Evolutionary conservation across 2,797 vertebrate genomes (phyloP).

Genomic region (Ptychadena robeensis): DNA sequence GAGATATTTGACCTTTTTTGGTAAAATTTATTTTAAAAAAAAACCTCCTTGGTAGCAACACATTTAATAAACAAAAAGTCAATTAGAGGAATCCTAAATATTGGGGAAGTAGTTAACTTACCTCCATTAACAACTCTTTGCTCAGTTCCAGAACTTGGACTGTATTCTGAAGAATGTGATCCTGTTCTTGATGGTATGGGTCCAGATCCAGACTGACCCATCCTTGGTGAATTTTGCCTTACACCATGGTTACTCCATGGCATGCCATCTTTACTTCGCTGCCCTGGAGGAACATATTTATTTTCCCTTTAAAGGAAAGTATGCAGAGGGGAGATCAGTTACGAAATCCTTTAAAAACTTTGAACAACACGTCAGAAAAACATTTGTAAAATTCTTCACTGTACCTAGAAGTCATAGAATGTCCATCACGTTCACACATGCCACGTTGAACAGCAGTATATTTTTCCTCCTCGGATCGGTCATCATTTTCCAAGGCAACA

Average conservation of each 20-base stretch:
- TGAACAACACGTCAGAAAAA: not conserved
- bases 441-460: conserved; percentile 93
- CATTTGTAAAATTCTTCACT: conserved; percentile 23
- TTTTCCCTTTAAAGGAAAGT: conserved; percentile 83
- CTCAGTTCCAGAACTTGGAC: conserved; percentile 87
- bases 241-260: conserved; percentile 87
- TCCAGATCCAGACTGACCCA: conserved; percentile 86
- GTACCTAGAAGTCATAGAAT: conserved; percentile 87
- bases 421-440: conserved; percentile 84
- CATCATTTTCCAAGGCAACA: conserved; percentile 96
- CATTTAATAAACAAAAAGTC: not conserved
- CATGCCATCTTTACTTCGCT: conserved; percentile 94
- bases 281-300: conserved; percentile 96
- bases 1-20: not conserved
- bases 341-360: conserved; percentile 35
- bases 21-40: not conserved
- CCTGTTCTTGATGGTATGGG: conserved; percentile 84
- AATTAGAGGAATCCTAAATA: not conserved
- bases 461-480: conserved; percentile 96
- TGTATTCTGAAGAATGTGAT: conserved; percentile 90
- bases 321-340: not conserved
- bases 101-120: conserved; percentile 64
- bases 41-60: not conserved
- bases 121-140: conserved; percentile 98
- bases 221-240: conserved; percentile 91